Evolutionary conservation across 2,113 vertebrate species (phyloP), one percentile per base, ranked within the genome.

Genomic region (Symphodus melops): DNA sequence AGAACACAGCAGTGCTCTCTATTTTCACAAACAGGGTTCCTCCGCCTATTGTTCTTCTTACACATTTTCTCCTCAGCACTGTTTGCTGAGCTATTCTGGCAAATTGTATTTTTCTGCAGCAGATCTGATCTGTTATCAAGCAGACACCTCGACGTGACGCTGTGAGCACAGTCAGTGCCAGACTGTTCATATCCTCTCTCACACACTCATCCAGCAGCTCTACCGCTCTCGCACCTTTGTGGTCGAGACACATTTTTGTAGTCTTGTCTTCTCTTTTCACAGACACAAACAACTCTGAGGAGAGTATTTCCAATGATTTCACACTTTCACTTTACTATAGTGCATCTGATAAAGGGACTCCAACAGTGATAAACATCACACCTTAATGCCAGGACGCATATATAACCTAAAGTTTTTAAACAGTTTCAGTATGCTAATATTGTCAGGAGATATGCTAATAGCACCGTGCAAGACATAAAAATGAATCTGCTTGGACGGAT

Each of bases 71-170:
- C 28, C n/a, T 28, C 54, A 48, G 52, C 49, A 64, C 49, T 64
- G 66, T 63, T 82, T 69, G 21, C 51, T 53, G 67, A 63, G 69
- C 39, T 66, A 62, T 62, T 67, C 63, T 42, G 49, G 75, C 12
- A 61, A 78, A 80, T 63, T 82, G 49, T 63, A 36, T 83, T 81
- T 75, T 72, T 65, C 52, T 42, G 54, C 52, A 57, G 55, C 36
- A 79, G 72, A 85, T 82, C 72, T 72, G 68, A 86, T 79, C 54
- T 20, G 68, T 65, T 83, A 81, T 84, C 81, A 71, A 53, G 41
- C 63, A 75, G 69, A 66, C 79, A 72, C 61, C 64, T 52, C 63
- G 28, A 62, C 48, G 42, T 71, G 80, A 74, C 9, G 70, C 73
- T 55, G 59, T 54, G 37, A 80, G 78, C 62, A 20, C 66, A 68